A percentile compares a stretch with the other conserved stretches of the same genome.
Evolutionary conservation across 2,888 invertebrate species (phyloP).

Genomic region (Drosophila vallismaia): DNA sequence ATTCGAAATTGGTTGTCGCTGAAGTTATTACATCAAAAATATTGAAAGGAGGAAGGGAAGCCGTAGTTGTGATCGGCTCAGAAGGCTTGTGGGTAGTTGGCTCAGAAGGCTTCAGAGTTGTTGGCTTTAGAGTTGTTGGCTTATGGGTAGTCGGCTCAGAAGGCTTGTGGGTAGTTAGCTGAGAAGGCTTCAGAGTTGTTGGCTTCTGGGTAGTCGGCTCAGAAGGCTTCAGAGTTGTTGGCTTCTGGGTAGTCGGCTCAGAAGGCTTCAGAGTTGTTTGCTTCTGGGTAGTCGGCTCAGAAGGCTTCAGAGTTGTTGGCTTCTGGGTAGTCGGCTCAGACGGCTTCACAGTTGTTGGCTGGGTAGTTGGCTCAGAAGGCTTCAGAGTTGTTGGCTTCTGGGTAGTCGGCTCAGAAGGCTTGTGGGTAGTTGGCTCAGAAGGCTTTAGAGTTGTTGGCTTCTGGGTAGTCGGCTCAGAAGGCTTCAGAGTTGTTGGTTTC

Average conservation of each 20-base stretch:
- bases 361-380: no score
- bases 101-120: neutral
- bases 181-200: constrained; percentile 2
- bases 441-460: no score
- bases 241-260: constrained; percentile 1
- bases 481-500: neutral
- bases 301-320: no score
- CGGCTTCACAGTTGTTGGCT: neutral
- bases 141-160: neutral
- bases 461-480: neutral
- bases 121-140: neutral
- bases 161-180: neutral
- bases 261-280: neutral
- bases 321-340: constrained; percentile 5
- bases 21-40: constrained; percentile 24
- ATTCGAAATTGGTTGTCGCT: neutral
- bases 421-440: no score
- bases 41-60: constrained; percentile 47
- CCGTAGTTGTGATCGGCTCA: constrained; percentile 10
- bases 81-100: neutral
- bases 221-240: neutral
- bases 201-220: neutral
- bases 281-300: neutral
- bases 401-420: no score
- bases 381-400: neutral